phyloP scores from a whole-genome alignment of 1,140 invertebrate species.

The Drosophila athabasca region DNA sequence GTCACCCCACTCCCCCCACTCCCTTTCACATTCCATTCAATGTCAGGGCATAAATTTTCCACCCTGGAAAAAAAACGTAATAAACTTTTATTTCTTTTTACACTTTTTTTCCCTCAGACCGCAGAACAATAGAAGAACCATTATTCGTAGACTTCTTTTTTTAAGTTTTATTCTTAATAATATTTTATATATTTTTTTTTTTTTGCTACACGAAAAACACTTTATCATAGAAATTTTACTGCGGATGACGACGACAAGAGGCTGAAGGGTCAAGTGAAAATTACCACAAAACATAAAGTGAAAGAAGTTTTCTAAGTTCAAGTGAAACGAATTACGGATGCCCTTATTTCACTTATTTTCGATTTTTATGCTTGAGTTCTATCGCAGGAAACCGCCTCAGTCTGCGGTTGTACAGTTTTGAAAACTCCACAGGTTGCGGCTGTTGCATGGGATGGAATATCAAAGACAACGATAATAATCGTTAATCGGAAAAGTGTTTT shows the following conservation, averaged over 20 bases:
- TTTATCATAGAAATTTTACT: conserved; percentile 59
- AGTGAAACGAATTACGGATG: too few species aligned
- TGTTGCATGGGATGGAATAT: too few species aligned
- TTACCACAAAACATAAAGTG: background rate
- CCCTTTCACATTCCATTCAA: conserved; percentile 48
- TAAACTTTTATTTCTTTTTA: conserved; percentile 61
- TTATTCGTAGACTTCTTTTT: conserved; percentile 58
- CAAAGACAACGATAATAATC: too few species aligned
- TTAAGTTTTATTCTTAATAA: conserved; percentile 45
- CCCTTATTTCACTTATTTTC: too few species aligned
- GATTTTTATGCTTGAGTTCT: too few species aligned
- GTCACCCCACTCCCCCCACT: too few species aligned
- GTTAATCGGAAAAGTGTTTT: too few species aligned
- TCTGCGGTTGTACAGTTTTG: too few species aligned
- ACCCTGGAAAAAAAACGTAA: conserved; percentile 54
- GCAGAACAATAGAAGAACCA: conserved; percentile 62
- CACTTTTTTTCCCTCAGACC: conserved; percentile 22
- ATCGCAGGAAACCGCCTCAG: too few species aligned
- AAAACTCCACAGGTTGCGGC: too few species aligned
- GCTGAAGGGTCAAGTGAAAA: conserved; percentile 5
- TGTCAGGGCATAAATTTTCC: conserved; percentile 62
- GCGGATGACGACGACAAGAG: conserved; percentile 47
- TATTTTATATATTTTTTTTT: conserved; percentile 8
- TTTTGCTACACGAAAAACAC: conserved; percentile 52
- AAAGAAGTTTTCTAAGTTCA: too few species aligned